Evolutionary conservation across 2,113 vertebrate species (phyloP).

Genomic region (Pseudois nayaur): DNA sequence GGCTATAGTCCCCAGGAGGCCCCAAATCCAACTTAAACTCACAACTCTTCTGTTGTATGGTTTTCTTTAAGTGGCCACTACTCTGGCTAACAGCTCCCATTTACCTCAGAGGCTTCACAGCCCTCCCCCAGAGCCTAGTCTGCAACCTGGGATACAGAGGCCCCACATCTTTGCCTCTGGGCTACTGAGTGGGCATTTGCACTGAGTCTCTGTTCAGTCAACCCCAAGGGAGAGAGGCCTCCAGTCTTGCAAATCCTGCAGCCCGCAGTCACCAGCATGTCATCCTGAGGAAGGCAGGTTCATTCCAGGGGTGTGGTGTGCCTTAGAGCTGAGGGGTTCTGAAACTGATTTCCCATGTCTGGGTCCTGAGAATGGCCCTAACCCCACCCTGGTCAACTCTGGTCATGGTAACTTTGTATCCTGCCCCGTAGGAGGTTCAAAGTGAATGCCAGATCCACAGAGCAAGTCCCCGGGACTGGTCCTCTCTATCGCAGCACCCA

Average conservation of each 20-base stretch:
- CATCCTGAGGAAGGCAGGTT: too few relatives aligned
- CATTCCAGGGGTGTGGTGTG: too few relatives aligned
- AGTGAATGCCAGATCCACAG: neutral
- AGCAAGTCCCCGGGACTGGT: fast-evolving
- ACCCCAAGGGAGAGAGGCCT: neutral
- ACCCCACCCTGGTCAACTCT: neutral
- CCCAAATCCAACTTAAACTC: neutral
- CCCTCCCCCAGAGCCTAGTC: neutral
- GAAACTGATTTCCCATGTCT: neutral
- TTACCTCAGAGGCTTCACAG: neutral
- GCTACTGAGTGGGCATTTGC: neutral
- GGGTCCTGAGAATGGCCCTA: neutral
- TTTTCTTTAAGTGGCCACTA: neutral
- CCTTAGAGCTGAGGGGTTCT: neutral
- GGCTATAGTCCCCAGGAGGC: neutral
- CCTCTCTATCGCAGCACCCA: too few relatives aligned
- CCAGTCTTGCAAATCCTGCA: neutral
- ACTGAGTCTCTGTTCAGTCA: neutral
- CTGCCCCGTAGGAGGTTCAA: neutral
- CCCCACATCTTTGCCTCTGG: neutral
- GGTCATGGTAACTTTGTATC: neutral
- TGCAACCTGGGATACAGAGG: neutral
- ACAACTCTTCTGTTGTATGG: neutral
- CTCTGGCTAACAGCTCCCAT: neutral
- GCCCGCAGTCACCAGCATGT: too few relatives aligned